Base-by-base conservation (phyloP, 2,888 invertebrate genomes). In the Sepiola atlantica region DNA sequence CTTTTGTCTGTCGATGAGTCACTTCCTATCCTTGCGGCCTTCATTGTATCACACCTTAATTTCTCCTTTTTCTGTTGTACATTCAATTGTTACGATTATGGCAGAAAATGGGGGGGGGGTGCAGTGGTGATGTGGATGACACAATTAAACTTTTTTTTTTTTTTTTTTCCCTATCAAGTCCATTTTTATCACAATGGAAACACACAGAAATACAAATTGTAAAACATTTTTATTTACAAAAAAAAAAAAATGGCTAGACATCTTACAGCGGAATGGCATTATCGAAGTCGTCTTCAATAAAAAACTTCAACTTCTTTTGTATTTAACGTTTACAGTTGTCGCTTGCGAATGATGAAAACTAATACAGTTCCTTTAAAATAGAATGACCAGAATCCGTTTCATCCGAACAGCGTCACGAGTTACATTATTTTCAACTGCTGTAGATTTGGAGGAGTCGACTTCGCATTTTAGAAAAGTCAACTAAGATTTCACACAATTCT, bases 401-500 rank as follows among this genome's bases (percentile, higher is more conserved):
- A 61, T 61, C 61, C 21, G 21, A n/a, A 12, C 14, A 77, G n/a
- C n/a, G n/a, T n/a, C n/a, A n/a, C n/a, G n/a, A n/a, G n/a, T 10
- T 18, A n/a, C 28, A 77, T n/a, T 77, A 28, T 77, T 28, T 77
- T 14, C n/a, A 28, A 77, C n/a, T 32, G 28, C 1, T 28, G 28
- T 3, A 28, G 32, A 16, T 77, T 21, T n/a, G 32, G 77, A 77
- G 10, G n/a, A 77, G 18, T 14, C 16, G 16, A 14, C 32, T 77
- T 32, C n/a, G n/a, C 18, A 18, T 77, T n/a, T n/a, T 77, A 16
- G n/a, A 77, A 77, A n/a, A 4, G 16, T 32, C 16, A 1, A n/a
- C 14, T n/a, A 77, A 77, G 77, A 77, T 93, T 93, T 61, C 32
- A 93, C 16, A 35, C 93, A 93, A n/a, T 55, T 93, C 32, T 93